These are phyloP conservation scores for Hirundichthys speculiger DNA, from an alignment of 2,113 vertebrate genomes.

Conservation along the genomic window DNA sequence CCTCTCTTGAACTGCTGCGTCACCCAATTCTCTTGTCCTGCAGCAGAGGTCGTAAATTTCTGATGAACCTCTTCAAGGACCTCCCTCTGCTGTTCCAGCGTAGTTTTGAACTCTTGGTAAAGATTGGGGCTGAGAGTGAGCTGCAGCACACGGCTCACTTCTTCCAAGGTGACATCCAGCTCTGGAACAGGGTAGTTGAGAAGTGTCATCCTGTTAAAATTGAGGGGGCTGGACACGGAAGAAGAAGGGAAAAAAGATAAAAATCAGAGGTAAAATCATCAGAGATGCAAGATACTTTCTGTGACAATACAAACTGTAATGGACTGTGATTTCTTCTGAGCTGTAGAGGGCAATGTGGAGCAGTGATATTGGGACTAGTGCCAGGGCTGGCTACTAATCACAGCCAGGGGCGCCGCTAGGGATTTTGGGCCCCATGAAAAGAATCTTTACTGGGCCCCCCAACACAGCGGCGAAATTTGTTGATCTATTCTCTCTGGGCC, in stretches of 20 bases:
- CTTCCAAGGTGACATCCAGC: slow-evolving; percentile 78
- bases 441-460: too few relatives aligned
- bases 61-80: slow-evolving; percentile 67
- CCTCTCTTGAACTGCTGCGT: slow-evolving; percentile 79
- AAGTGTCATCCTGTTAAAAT: slow-evolving; percentile 74
- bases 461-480: too few relatives aligned
- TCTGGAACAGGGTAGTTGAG: slow-evolving; percentile 79
- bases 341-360: too few relatives aligned
- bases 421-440: too few relatives aligned
- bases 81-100: slow-evolving; percentile 67
- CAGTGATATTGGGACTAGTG: too few relatives aligned
- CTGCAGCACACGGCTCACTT: slow-evolving; percentile 79
- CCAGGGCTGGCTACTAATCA: too few relatives aligned
- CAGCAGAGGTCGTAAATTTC: slow-evolving; percentile 30
- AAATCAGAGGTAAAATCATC: background rate
- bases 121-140: slow-evolving; percentile 75
- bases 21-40: slow-evolving; percentile 81
- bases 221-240: slow-evolving; percentile 12
- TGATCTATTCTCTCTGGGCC: too few relatives aligned
- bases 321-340: background rate
- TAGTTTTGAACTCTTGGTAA: slow-evolving; percentile 71
- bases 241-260: slow-evolving; percentile 1
- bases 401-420: too few relatives aligned
- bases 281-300: background rate
- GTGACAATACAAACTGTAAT: background rate